Evolutionary conservation across 2,113 vertebrate genomes (phyloP), one percentile per base, ranked within the genome.

Genomic region (Cyprinodon variegatus): DNA sequence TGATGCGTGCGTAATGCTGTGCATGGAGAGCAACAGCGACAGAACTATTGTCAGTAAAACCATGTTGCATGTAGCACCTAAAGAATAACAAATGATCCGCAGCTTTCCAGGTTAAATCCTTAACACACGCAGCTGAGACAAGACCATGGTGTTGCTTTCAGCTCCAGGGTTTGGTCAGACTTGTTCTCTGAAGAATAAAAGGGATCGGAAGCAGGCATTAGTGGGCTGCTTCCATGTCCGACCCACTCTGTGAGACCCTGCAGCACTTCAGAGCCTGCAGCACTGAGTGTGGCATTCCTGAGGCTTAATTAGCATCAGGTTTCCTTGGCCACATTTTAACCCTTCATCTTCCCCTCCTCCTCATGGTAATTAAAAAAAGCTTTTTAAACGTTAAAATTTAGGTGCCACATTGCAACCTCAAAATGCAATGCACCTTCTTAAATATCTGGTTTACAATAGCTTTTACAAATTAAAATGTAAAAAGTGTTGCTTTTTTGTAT

Each of bases 281-380:
- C 29, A 29, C 29, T 81, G 87, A 78, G 78, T 92, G 87, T 88
- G 86, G 89, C 92, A 94, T 94, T 94, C 93, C 94, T 89, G 38
- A 86, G 90, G 86, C 90, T 91, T 93, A 87, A 94, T 94, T 92
- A 95, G 93, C 93, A 93, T 95, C 94, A 93, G 93, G 93, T 95
- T 95, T 95, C 94, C 90, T 82, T 81, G 63, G 83, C 73, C 89
- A 69, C 90, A 70, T 48, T 88, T 95, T 94, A 95, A 94, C 93
- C 93, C 93, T 90, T 93, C 83, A 76, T 74, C 80, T 38, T 65
- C 92, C 81, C 48, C 12, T 17, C 10, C 61, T 75, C 45, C 46
- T 29, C 29, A 62, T 67, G 7, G 3, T 14, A 15, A 53, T 20
- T 17, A 1, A 67, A 74, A 29, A 48, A n/a, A 1, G 48, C 5